phyloP scores from a whole-genome alignment of 23 tunicate genomes.

The Phallusia fumigata region DNA sequence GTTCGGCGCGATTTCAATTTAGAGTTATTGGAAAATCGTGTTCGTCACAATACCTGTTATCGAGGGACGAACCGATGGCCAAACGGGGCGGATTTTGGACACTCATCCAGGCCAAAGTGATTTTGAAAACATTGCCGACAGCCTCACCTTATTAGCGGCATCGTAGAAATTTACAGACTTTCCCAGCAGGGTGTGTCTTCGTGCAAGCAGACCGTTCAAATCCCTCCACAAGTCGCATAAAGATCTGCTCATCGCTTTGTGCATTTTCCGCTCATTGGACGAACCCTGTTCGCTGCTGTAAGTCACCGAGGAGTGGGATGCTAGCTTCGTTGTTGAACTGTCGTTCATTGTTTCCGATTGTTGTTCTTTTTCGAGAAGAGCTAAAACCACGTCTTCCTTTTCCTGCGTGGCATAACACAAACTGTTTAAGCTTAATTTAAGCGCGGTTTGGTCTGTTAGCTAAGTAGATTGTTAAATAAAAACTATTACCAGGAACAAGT shows the following conservation, averaged over 20 bases:
- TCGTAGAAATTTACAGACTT: constrained; percentile 54
- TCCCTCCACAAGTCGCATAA: constrained; percentile 75
- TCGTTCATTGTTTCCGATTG: not conserved
- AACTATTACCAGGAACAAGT: no score
- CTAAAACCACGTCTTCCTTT: constrained; percentile 18
- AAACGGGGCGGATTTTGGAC: no score
- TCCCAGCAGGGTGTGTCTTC: constrained; percentile 41
- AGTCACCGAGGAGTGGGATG: not conserved
- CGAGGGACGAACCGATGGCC: no score
- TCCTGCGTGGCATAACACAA: constrained; percentile 2
- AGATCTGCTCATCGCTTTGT: constrained; percentile 77
- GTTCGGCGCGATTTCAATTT: no score
- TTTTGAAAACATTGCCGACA: no score
- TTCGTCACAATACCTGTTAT: no score
- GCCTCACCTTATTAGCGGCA: constrained; percentile 59
- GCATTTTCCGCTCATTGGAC: constrained; percentile 49
- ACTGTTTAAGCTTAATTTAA: no score
- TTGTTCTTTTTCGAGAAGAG: constrained; percentile 31
- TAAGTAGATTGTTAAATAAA: no score
- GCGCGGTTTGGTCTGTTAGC: no score
- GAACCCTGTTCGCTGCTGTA: not conserved
- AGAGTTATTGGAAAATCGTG: no score
- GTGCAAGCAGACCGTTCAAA: constrained; percentile 37
- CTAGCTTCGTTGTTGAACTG: not conserved
- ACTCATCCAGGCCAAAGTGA: no score